These are phyloP conservation scores for Nasonia oneida DNA, from an alignment of 2,888 invertebrate genomes.

Conservation along the genomic window DNA sequence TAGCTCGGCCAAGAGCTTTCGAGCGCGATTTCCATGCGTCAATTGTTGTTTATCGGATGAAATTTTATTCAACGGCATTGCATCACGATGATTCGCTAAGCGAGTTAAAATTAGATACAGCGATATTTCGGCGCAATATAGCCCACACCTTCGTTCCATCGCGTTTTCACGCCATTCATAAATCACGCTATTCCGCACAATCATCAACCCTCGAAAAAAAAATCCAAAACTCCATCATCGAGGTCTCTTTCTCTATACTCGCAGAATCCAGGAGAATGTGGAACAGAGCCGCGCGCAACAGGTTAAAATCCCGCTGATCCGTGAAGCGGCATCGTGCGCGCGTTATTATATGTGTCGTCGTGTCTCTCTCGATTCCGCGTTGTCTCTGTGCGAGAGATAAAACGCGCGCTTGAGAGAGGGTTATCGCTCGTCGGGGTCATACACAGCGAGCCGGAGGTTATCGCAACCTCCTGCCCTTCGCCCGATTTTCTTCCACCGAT, in stretches of 20 bases:
- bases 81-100: not conserved
- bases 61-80: not conserved
- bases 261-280: constrained; percentile 2
- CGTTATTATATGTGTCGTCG: not conserved
- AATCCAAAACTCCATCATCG: not conserved
- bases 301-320: constrained; percentile 11
- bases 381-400: constrained; percentile 12
- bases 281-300: not conserved
- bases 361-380: not conserved
- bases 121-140: not conserved
- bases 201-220: not conserved
- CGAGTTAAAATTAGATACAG: not conserved
- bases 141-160: not conserved
- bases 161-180: not conserved
- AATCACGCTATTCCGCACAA: not conserved
- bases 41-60: not conserved
- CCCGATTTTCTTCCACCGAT: constrained; percentile 43
- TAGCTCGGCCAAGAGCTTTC: not conserved
- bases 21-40: not conserved
- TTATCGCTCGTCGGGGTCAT: constrained; percentile 31
- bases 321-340: not conserved
- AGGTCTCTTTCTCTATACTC: not conserved
- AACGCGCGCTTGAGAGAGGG: not conserved
- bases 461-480: constrained; percentile 57
- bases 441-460: constrained; percentile 51